phyloP scores from a whole-genome alignment of 2,113 vertebrate genomes.

The Microtus montanus region DNA sequence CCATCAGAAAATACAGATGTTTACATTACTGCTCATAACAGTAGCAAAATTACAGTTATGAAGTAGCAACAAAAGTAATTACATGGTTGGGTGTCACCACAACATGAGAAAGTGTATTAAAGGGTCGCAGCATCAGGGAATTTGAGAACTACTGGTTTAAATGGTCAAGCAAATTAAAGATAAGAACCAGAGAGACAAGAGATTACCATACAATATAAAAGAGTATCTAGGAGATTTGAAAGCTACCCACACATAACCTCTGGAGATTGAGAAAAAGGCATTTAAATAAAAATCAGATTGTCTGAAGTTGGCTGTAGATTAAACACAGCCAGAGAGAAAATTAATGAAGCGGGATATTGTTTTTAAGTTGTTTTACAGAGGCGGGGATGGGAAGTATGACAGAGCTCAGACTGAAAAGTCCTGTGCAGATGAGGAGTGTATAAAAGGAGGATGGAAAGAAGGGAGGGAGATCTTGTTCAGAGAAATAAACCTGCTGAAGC shows the following conservation, averaged over 20 bases:
- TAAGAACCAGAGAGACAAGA: background rate
- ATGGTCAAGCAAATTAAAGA: conserved; percentile 3
- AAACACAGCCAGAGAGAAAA: conserved; percentile 46
- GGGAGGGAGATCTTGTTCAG: background rate
- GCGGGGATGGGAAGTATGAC: background rate
- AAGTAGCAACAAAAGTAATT: background rate
- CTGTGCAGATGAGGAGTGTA: background rate
- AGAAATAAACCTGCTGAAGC: background rate
- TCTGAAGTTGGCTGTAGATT: background rate
- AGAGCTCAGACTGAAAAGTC: background rate
- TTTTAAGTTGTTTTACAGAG: background rate
- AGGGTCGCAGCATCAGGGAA: background rate
- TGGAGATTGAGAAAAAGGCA: background rate
- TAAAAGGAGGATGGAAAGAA: background rate
- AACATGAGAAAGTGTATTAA: background rate
- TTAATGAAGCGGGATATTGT: conserved; percentile 22
- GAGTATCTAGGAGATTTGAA: background rate
- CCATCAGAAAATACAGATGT: background rate
- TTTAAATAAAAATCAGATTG: background rate
- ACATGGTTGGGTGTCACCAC: background rate
- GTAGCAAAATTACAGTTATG: background rate
- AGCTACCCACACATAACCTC: background rate
- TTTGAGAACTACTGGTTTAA: background rate
- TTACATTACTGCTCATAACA: background rate
- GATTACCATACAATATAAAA: background rate